Evolutionary conservation across 2,888 invertebrate species (phyloP), one percentile per base, ranked within the genome.

Genomic region (Diarsia rubi): DNA sequence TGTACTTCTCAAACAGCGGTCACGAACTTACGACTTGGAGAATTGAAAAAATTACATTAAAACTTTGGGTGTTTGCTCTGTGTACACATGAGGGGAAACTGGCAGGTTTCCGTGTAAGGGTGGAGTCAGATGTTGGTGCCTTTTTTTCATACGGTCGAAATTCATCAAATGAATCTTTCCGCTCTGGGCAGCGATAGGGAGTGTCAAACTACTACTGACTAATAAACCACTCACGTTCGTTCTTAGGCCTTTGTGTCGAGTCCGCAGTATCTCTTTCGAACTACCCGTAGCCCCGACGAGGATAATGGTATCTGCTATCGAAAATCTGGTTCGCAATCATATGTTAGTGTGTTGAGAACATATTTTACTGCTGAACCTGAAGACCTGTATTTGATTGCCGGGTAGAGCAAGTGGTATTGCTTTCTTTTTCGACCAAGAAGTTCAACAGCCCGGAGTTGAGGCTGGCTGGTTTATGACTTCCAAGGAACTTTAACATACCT

Each of bases 1-100:
- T 24, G 68, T 47, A 57, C 21, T 49, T 12, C 31, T 44, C 67
- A 68, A 79, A 75, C 68, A 80, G 24, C 52, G 80, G 80, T 65
- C 81, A 57, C 45, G 60, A 73, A 65, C 24, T 37, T 21, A 57
- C 44, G 45, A 71, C 42, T 70, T 49, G 9, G 64, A 65, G 70
- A 73, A 81, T 76, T 75, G 84, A 84, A 82, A 84, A 80, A 82
- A 82, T 68, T 80, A 84, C 71, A 84, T 82, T 82, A 75, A 75
- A 82, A 82, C 66, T 82, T 82, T 66, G 54, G 59, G 42, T 75
- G 81, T 82, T 84, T 62, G 75, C 11, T 42, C 68, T 31, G n/a
- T 44, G 71, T 62, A 72, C 81, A 69, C 66, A 63, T 69, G 84
- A 71, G 84, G 75, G 59, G 52, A n/a, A 71, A 14, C 45, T 60